A percentile compares a stretch with the other conserved stretches of the same genome.
These are phyloP conservation scores for Struthidea cinerea DNA, from an alignment of 2,113 vertebrate genomes.

Conservation along the genomic window DNA sequence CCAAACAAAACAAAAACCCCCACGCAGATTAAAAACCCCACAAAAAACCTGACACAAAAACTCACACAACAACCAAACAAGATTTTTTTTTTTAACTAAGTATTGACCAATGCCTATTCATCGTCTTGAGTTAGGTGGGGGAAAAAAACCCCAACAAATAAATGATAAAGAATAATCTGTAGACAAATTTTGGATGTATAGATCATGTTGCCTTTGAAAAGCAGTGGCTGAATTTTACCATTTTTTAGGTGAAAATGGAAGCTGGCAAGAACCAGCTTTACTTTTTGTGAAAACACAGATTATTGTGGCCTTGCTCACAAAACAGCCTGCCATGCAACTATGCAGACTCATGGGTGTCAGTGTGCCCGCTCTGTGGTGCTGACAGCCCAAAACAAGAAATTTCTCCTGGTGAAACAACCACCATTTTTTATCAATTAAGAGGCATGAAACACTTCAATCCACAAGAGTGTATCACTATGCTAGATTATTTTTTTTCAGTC, in stretches of 20 bases:
- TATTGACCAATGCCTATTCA: not conserved
- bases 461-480: not conserved
- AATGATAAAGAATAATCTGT: not conserved
- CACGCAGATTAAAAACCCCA: not conserved
- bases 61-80: not conserved
- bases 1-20: not conserved
- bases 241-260: not conserved
- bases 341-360: fast-evolving
- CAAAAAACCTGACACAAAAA: not conserved
- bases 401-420: not conserved
- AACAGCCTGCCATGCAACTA: not conserved
- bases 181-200: not conserved
- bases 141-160: fast-evolving
- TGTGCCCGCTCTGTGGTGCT: not conserved
- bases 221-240: not conserved
- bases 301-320: not conserved
- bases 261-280: not conserved
- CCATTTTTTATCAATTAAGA: not conserved
- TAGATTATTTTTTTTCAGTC: not conserved
- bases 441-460: not conserved
- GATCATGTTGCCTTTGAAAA: not conserved
- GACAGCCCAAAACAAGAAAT: not conserved
- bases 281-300: not conserved
- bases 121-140: not conserved
- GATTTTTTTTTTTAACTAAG: not conserved